A percentile compares a stretch with the other conserved stretches of the same genome.
Evolutionary conservation across 2,113 vertebrate species (phyloP).

Genomic region (Phocoena sinus): DNA sequence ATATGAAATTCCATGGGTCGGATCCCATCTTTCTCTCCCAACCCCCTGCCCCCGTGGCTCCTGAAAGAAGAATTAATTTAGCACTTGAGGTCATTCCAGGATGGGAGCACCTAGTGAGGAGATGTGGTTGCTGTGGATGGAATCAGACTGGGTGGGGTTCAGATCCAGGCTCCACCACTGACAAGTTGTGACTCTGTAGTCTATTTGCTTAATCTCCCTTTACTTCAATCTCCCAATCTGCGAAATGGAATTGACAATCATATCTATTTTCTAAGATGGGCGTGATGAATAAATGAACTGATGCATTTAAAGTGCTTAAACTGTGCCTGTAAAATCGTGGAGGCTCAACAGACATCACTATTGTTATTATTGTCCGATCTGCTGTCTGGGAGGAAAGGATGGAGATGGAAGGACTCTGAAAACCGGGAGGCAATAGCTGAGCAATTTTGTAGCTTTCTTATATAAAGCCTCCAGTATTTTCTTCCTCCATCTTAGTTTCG

Average conservation of each 20-base stretch:
- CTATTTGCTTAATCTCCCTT: neutral
- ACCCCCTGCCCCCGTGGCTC: neutral
- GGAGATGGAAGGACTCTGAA: neutral
- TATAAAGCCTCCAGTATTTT: neutral
- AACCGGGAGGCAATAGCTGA: neutral
- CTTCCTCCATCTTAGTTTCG: neutral
- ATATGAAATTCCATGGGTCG: neutral
- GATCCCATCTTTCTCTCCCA: neutral
- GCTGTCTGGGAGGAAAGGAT: neutral
- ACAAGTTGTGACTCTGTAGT: neutral
- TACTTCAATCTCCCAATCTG: neutral
- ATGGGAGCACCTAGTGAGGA: neutral
- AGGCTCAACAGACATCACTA: no score
- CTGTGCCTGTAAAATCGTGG: neutral
- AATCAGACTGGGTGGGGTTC: neutral
- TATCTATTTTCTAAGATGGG: neutral
- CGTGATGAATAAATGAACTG: neutral
- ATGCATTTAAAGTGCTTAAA: neutral
- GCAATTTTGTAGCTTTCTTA: neutral
- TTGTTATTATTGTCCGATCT: neutral
- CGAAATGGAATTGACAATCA: neutral
- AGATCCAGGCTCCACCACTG: accelerated
- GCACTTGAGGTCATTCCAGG: neutral
- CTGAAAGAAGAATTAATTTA: neutral
- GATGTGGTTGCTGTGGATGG: no score